A percentile compares a stretch with the other conserved stretches of the same genome.
Conservation (phyloP, 1,140 invertebrate species). For the Melitaea cinxia region DNA sequence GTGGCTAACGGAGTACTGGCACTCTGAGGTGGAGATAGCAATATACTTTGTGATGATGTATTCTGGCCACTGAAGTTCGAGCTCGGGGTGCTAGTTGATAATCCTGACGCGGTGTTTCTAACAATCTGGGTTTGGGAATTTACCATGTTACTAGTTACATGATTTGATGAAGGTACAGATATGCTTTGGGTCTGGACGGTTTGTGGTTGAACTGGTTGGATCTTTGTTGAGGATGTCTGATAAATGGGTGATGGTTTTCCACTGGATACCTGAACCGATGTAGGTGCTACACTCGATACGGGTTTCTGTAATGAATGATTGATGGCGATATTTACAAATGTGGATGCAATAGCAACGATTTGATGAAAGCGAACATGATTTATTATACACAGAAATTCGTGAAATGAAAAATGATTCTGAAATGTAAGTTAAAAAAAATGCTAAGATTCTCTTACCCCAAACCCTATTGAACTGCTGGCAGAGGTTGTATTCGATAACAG, state of each 20-base stretch:
- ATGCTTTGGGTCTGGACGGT: slow-evolving; percentile 82
- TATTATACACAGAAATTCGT: not conserved
- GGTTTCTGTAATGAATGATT: slow-evolving; percentile 83
- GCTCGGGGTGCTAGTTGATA: slow-evolving; percentile 61
- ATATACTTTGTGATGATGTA: slow-evolving; percentile 76
- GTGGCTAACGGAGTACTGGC: slow-evolving; percentile 83
- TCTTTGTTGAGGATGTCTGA: slow-evolving; percentile 90
- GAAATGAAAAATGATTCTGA: slow-evolving; percentile 17
- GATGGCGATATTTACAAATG: slow-evolving; percentile 78
- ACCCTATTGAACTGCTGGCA: slow-evolving; percentile 71
- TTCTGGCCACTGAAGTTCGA: slow-evolving; percentile 65
- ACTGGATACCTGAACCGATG: slow-evolving; percentile 84
- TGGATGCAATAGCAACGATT: slow-evolving; percentile 37
- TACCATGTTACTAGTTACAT: slow-evolving; percentile 70
- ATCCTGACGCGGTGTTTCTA: slow-evolving; percentile 75
- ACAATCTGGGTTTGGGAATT: slow-evolving; percentile 77
- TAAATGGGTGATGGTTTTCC: slow-evolving; percentile 89
- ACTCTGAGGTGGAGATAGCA: slow-evolving; percentile 83
- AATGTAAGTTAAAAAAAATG: slow-evolving; percentile 11
- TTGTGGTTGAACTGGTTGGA: slow-evolving; percentile 90
- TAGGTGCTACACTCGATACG: slow-evolving; percentile 91
- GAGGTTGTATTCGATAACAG: slow-evolving; percentile 60
- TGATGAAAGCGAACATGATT: slow-evolving; percentile 16
- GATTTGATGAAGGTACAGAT: slow-evolving; percentile 65
- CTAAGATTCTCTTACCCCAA: slow-evolving; percentile 62